These are phyloP conservation scores for Dermochelys coriacea DNA, from an alignment of 2,797 vertebrate species.

Conservation along the genomic window DNA sequence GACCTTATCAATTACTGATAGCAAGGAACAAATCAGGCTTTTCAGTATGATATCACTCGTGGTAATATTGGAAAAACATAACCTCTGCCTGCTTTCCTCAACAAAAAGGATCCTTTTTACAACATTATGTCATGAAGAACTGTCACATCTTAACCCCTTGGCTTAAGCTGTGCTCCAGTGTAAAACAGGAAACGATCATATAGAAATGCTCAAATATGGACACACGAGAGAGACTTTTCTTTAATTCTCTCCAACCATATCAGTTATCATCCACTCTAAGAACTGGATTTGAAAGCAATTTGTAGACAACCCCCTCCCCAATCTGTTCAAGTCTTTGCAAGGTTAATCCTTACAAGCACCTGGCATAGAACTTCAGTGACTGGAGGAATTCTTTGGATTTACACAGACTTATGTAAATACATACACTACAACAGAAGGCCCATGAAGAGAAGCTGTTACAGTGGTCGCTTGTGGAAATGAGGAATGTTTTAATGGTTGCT, in stretches of 20 bases:
- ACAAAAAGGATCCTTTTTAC: constrained; percentile 18
- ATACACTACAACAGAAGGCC: fast-evolving
- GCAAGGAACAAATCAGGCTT: constrained; percentile 67
- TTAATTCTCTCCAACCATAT: constrained; percentile 34
- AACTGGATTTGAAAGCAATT: constrained; percentile 34
- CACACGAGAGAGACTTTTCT: background rate
- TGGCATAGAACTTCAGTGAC: constrained; percentile 22
- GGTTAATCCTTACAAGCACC: constrained; percentile 52
- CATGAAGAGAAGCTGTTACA: background rate
- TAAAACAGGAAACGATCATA: constrained; percentile 12
- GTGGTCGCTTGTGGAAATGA: background rate
- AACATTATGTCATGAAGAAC: constrained; percentile 18
- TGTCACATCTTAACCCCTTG: background rate
- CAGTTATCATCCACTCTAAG: constrained; percentile 36
- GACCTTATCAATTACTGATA: constrained; percentile 86
- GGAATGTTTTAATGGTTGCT: constrained; percentile 29
- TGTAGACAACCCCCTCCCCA: background rate
- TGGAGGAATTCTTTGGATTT: constrained; percentile 26
- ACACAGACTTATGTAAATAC: background rate
- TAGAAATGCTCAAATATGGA: constrained; percentile 24
- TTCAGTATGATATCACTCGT: constrained; percentile 22
- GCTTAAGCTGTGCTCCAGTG: background rate
- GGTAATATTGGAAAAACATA: constrained; percentile 53
- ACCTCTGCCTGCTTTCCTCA: background rate
- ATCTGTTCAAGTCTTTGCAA: constrained; percentile 48